Evolutionary conservation across 2,888 invertebrate species (phyloP), one percentile per base, ranked within the genome.

Genomic region (Hylaea fasciaria): DNA sequence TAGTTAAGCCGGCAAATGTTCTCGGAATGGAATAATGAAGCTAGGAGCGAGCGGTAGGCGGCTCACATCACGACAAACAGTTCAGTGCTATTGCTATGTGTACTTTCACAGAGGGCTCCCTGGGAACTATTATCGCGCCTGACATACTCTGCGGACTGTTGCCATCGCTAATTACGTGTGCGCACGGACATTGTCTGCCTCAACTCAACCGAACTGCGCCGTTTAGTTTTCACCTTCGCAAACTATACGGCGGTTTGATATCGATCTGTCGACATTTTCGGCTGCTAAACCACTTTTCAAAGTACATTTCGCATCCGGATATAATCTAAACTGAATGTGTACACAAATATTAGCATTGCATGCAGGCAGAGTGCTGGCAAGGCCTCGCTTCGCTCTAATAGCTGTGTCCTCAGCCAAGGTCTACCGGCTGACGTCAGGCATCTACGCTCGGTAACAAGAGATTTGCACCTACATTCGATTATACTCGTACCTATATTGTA

Each of bases 391-490:
- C 83, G 86, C 82, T 88, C 85, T 89, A 88, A 87, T 87, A 89
- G 85, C 80, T 80, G 79, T 84, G 88, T 87, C 89, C 89, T 87
- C 82, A 81, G 69, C 77, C 89, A 88, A 91, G 90, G 91, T 85
- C 82, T 87, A 76, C 81, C 74, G 78, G 79, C 72, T 88, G 88
- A 88, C 89, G 89, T 89, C 86, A 89, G 65, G 66, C 80, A 80
- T 77, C 81, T 85, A 83, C 85, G 81, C 83, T 79, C 76, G 78
- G 85, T 82, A 84, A 84, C 84, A 81, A 82, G 80, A 85, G 82
- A 85, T 84, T 85, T 78, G 80, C 80, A 81, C 79, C 68, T 69
- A 77, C 66, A 65, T 68, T 22, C 22, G 22, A 22, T 22, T 22
- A 22, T 22, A 22, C 3, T 22, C 5, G 61, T 69, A 77, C 64